phyloP scores from a whole-genome alignment of 2,797 vertebrate species.

The Falco berigora region DNA sequence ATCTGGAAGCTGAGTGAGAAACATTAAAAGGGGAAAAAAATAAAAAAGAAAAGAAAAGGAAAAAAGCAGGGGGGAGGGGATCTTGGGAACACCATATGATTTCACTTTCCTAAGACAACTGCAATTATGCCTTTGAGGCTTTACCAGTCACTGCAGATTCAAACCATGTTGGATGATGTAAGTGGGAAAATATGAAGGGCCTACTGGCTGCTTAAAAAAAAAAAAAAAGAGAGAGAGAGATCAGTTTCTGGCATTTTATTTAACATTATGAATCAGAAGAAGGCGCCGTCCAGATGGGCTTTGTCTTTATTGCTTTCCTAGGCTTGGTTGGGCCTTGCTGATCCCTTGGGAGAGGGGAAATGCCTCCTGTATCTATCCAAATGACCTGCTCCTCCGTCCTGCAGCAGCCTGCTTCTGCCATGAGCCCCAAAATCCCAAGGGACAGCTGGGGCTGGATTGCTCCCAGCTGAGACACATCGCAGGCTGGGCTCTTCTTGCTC shows the following conservation, averaged over 20 bases:
- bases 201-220: conserved; percentile 16
- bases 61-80: neutral
- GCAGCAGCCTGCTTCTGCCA: neutral
- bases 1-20: conserved; percentile 66
- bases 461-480: neutral
- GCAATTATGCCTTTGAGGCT: conserved; percentile 65
- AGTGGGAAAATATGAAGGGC: conserved; percentile 75
- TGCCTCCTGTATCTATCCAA: neutral
- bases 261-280: neutral
- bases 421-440: rapidly evolving
- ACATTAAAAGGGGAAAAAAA: neutral
- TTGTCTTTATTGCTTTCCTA: neutral
- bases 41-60: neutral
- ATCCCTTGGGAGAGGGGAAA: neutral
- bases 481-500: neutral
- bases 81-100: conserved; percentile 58
- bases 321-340: neutral
- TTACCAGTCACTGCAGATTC: conserved; percentile 64
- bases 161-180: conserved; percentile 72
- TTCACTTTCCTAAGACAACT: conserved; percentile 71
- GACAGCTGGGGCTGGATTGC: neutral
- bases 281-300: neutral
- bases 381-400: neutral
- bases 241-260: conserved; percentile 40
- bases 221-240: neutral